A percentile compares a stretch with the other conserved stretches of the same genome.
phyloP scores from a whole-genome alignment of 2,888 invertebrate genomes.

The Amiota communis region DNA sequence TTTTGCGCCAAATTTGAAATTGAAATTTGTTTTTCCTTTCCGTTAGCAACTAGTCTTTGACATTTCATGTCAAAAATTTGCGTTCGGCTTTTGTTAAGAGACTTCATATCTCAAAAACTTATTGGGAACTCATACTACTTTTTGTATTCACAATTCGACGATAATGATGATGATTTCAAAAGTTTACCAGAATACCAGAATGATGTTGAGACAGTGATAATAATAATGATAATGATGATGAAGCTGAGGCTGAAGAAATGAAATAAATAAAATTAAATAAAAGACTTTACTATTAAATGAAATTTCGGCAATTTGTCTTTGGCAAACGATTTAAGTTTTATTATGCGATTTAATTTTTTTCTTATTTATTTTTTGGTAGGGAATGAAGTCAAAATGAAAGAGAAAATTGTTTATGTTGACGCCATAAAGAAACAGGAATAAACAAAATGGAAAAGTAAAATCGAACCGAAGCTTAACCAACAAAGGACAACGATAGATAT shows the following conservation, averaged over 20 bases:
- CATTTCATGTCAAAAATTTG: slow-evolving; percentile 31
- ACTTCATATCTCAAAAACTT: background rate
- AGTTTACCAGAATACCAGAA: too few relatives aligned
- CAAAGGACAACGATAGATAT: background rate
- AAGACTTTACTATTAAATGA: slow-evolving; percentile 59
- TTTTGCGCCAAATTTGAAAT: slow-evolving; percentile 29
- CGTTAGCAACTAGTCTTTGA: background rate
- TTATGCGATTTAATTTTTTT: slow-evolving; percentile 18
- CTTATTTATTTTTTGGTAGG: slow-evolving; percentile 56
- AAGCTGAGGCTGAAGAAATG: background rate
- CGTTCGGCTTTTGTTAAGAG: background rate
- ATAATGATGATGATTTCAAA: background rate
- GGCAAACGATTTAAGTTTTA: slow-evolving; percentile 31
- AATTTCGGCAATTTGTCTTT: slow-evolving; percentile 62
- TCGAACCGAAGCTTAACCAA: background rate
- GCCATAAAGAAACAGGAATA: background rate
- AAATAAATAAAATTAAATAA: slow-evolving; percentile 58
- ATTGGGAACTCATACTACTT: background rate
- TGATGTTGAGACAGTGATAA: slow-evolving; percentile 5
- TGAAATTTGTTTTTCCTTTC: slow-evolving; percentile 33
- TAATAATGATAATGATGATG: background rate
- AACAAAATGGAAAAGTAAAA: background rate
- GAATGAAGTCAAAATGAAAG: slow-evolving; percentile 37
- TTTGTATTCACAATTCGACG: background rate
- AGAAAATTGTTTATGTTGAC: slow-evolving; percentile 52